phyloP scores from a whole-genome alignment of 2,888 invertebrate genomes.

The Pyrochroa serraticornis region DNA sequence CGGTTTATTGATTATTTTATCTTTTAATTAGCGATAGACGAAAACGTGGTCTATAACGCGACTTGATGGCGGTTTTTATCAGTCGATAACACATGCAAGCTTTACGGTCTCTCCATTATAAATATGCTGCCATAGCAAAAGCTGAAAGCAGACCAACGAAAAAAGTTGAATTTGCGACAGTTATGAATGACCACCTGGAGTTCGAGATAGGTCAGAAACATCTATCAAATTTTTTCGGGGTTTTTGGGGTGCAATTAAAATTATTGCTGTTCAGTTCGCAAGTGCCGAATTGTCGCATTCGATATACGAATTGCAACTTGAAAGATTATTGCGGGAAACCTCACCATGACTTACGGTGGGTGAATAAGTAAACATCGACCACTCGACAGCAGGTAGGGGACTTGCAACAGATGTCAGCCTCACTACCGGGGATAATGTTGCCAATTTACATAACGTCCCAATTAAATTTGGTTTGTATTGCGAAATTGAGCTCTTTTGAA shows the following conservation, averaged over 20 bases:
- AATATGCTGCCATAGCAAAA: no score
- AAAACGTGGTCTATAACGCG: background rate
- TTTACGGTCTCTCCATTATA: conserved; percentile 7
- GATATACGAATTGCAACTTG: background rate
- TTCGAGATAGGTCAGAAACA: conserved; percentile 7
- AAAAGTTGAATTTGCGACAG: conserved; percentile 15
- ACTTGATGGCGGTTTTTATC: background rate
- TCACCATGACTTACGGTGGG: no score
- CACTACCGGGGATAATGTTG: no score
- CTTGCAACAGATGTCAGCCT: conserved; percentile 21
- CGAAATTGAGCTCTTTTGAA: no score
- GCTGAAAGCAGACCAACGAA: conserved; percentile 15
- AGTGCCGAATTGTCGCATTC: conserved; percentile 9
- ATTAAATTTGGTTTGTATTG: no score
- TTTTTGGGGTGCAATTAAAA: conserved; percentile 11
- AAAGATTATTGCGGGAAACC: conserved; percentile 4
- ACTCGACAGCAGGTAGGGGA: conserved; percentile 14
- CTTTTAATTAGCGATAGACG: conserved; percentile 19
- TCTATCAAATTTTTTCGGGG: conserved; percentile 20
- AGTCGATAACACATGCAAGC: background rate
- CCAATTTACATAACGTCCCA: no score
- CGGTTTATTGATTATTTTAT: conserved; percentile 21
- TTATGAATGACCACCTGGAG: conserved; percentile 27
- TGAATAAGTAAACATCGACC: no score
- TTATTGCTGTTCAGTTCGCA: conserved; percentile 16